Evolutionary conservation across 2,888 invertebrate genomes (phyloP), one percentile per base, ranked within the genome.

Genomic region (Pogonocherus hispidulus): DNA sequence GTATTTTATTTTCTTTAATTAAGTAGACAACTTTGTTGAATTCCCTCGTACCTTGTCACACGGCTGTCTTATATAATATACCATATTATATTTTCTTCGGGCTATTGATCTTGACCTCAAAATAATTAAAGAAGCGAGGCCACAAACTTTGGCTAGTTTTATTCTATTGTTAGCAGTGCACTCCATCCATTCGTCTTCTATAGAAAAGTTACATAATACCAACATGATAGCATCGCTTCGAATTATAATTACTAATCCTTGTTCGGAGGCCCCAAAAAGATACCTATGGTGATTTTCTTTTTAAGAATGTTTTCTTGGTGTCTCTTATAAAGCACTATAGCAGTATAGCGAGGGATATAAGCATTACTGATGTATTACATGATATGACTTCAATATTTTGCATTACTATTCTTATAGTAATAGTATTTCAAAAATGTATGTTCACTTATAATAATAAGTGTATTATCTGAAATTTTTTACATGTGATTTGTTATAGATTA

Each of bases 201-300:
- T 46, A 3, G 27, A 35, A 46, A 23, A 9, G 23, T 57, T 57
- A 57, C 23, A 23, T 57, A 57, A 57, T 44, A 54, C 44, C 56
- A 56, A 8, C 46, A 46, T 18, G 57, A 46, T 57, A 52, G n/a
- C 23, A 57, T 14, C 44, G 44, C 57, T 44, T 57, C 20, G 44
- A 57, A 44, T 44, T 46, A 57, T 23, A 44, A 22, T 57, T 23
- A 46, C 44, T 57, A 46, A 57, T 57, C 27, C 44, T 57, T 57
- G 57, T 46, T 46, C 18, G 57, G 44, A 22, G 22, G 57, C 46
- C 44, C 44, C 37, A 27, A 44, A 23, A 22, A 57, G 23, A 16
- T 20, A 44, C 16, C n/a, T n/a, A 35, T 57, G 46, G 57, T 44
- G 19, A 41, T 20, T 55, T 55, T 55, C 27, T 54, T n/a, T n/a